phyloP scores from a whole-genome alignment of 2,113 vertebrate species.

The Cisticola juncidis region DNA sequence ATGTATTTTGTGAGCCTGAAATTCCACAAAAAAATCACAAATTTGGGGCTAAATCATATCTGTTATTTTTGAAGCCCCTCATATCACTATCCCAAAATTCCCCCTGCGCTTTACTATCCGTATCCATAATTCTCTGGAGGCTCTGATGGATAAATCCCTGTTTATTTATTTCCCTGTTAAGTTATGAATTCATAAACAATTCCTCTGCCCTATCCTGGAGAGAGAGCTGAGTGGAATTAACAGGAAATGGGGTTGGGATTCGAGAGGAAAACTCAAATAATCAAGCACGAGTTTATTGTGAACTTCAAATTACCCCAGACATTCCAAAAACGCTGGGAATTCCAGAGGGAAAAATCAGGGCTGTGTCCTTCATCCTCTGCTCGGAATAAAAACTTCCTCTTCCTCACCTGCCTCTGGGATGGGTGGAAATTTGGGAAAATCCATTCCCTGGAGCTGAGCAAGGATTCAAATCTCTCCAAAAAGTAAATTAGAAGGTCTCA shows the following conservation, averaged over 20 bases:
- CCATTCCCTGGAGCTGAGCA: fast-evolving
- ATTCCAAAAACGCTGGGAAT: background rate
- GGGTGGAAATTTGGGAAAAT: background rate
- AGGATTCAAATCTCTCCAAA: background rate
- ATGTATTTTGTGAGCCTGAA: background rate
- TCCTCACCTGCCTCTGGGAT: background rate
- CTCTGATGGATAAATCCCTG: background rate
- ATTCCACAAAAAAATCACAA: background rate
- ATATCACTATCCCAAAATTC: background rate
- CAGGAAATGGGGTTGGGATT: background rate
- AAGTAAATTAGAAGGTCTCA: background rate
- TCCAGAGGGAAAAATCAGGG: background rate
- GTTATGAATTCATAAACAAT: background rate
- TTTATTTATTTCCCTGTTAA: background rate
- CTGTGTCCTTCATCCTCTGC: fast-evolving
- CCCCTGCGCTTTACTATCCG: fast-evolving
- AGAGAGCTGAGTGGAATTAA: background rate
- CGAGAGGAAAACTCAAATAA: background rate
- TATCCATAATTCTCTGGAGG: background rate
- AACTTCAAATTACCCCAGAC: background rate
- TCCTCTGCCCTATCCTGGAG: background rate
- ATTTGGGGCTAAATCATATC: background rate
- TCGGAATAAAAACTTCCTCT: background rate
- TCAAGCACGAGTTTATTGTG: background rate
- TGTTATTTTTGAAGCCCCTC: background rate